Conservation (phyloP, 1,140 invertebrate species). For the Ericerus pela region DNA sequence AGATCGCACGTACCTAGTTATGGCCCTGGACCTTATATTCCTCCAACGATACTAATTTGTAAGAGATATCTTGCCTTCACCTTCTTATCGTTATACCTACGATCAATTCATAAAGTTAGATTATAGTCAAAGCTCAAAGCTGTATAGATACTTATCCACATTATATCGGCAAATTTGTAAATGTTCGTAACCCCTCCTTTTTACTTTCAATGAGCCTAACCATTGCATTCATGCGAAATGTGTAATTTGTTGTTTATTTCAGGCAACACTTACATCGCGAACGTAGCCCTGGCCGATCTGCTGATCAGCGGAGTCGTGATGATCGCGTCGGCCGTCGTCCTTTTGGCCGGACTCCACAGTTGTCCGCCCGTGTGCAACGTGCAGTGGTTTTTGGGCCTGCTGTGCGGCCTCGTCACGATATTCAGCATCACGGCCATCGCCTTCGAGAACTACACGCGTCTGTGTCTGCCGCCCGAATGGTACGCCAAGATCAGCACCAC, state of each 20-base stretch:
- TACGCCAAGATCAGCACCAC: slow-evolving; percentile 36
- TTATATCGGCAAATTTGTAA: too few relatives aligned
- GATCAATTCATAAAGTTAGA: too few relatives aligned
- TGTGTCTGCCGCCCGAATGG: slow-evolving; percentile 38
- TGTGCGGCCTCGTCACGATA: slow-evolving; percentile 49
- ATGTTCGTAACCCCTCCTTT: too few relatives aligned
- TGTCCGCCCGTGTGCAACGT: slow-evolving; percentile 45
- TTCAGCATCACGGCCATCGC: slow-evolving; percentile 46
- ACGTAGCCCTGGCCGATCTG: slow-evolving; percentile 56
- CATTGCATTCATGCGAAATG: too few relatives aligned
- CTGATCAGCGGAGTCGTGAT: slow-evolving; percentile 55
- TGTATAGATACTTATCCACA: too few relatives aligned
- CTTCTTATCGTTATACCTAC: too few relatives aligned
- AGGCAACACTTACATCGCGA: slow-evolving; percentile 69
- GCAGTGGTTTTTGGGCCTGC: slow-evolving; percentile 47
- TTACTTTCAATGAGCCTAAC: too few relatives aligned
- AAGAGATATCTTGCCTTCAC: too few relatives aligned
- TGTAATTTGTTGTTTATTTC: slow-evolving; percentile 27
- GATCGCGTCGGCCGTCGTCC: slow-evolving; percentile 50
- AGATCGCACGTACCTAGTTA: too few relatives aligned
- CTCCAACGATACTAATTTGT: too few relatives aligned
- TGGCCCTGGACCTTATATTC: too few relatives aligned
- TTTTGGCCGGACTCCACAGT: slow-evolving; percentile 46
- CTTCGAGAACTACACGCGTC: slow-evolving; percentile 43
- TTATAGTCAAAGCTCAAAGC: too few relatives aligned